Percentiles rank a stretch among this genome's conserved stretches.
Evolutionary conservation across 1,140 invertebrate genomes (phyloP).

Genomic region (Pseudomyrmex pallidus): DNA sequence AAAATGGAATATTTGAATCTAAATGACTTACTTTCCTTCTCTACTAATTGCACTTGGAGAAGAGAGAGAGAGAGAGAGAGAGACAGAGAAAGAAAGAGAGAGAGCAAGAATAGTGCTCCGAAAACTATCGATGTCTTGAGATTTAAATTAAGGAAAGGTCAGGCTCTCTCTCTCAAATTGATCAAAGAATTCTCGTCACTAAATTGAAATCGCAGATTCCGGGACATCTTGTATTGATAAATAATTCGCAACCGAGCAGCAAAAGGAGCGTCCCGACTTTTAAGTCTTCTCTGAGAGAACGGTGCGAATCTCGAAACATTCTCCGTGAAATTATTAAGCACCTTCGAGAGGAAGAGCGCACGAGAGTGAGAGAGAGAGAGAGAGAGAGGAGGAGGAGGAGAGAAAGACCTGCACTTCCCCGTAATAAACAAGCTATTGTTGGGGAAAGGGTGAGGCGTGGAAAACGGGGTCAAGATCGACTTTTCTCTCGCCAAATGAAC

Average conservation of each 20-base stretch:
- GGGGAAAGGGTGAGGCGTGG: background rate
- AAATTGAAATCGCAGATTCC: conserved; percentile 26
- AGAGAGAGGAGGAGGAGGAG: background rate
- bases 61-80: too few relatives aligned
- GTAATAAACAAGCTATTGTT: conserved; percentile 53
- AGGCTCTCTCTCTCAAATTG: conserved; percentile 6
- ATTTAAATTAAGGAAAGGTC: conserved; percentile 19
- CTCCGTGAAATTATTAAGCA: conserved; percentile 44
- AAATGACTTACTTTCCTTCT: background rate
- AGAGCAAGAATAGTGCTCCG: too few relatives aligned
- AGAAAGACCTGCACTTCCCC: conserved; percentile 6
- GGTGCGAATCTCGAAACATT: conserved; percentile 21
- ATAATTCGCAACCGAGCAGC: background rate
- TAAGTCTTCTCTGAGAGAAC: background rate
- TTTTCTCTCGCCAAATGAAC: conserved; percentile 58
- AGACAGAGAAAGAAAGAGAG: too few relatives aligned
- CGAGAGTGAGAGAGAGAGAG: background rate
- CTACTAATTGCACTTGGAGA: too few relatives aligned
- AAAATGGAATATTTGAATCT: background rate
- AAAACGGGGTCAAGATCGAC: conserved; percentile 56
- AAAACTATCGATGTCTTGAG: conserved; percentile 15
- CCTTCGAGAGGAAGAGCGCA: background rate
- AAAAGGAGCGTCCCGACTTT: conserved; percentile 26
- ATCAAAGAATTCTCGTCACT: conserved; percentile 39
- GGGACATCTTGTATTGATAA: background rate